Evolutionary conservation across 2,888 invertebrate genomes (phyloP).

Genomic region (Drosophila crucigera): DNA sequence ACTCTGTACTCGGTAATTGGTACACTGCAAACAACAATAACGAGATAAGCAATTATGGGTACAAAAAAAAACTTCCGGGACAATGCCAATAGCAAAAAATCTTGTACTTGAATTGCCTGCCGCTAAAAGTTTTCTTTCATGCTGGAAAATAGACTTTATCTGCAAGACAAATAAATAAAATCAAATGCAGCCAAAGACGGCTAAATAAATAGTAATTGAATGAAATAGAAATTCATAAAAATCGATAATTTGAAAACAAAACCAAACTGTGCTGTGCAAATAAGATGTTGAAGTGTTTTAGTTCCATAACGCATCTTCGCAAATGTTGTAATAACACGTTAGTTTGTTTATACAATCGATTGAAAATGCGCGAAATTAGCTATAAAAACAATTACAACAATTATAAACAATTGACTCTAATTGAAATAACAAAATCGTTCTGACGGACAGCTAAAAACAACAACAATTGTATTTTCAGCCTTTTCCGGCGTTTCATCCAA

Average conservation of each 20-base stretch:
- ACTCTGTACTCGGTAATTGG: slow-evolving; percentile 6
- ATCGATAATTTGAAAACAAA: slow-evolving; percentile 1
- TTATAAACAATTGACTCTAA: slow-evolving; percentile 58
- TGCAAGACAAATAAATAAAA: slow-evolving; percentile 37
- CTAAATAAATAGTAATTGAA: slow-evolving; percentile 37
- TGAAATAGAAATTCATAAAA: slow-evolving; percentile 17
- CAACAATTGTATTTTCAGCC: slow-evolving; percentile 48
- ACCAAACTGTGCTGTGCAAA: slow-evolving; percentile 2
- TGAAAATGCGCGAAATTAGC: slow-evolving; percentile 59
- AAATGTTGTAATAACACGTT: slow-evolving; percentile 37
- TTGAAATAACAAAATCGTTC: slow-evolving; percentile 23
- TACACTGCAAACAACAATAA: slow-evolving; percentile 23
- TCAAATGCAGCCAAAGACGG: slow-evolving; percentile 42
- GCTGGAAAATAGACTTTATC: background rate
- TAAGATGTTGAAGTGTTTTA: slow-evolving; percentile 15
- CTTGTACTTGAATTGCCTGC: background rate
- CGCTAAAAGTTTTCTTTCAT: slow-evolving; percentile 18
- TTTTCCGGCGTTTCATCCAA: slow-evolving; percentile 39
- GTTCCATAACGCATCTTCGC: slow-evolving; percentile 1
- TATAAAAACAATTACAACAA: slow-evolving; percentile 71
- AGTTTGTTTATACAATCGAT: slow-evolving; percentile 58
- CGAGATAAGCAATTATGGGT: slow-evolving; percentile 53
- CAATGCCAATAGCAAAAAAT: slow-evolving; percentile 35
- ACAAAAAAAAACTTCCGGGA: slow-evolving; percentile 57
- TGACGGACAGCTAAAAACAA: slow-evolving; percentile 32